These are phyloP conservation scores for Drosophila melanica DNA, from an alignment of 1,140 invertebrate species.

Conservation along the genomic window DNA sequence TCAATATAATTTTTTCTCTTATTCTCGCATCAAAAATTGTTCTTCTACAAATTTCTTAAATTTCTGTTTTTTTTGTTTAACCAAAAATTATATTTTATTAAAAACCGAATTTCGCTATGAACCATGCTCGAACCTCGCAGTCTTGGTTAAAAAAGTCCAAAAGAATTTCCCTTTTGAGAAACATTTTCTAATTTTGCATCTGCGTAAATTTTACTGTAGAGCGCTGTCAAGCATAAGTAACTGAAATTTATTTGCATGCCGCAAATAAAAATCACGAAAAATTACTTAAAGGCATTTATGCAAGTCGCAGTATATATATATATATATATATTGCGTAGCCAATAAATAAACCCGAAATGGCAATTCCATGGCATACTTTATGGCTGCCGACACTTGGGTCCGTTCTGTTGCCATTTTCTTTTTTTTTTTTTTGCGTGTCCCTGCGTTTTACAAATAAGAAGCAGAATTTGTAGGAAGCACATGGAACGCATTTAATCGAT, in stretches of 20 bases:
- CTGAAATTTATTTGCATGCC: slow-evolving; percentile 10
- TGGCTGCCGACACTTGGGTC: slow-evolving; percentile 43
- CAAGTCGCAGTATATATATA: neutral
- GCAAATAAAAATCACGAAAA: slow-evolving; percentile 48
- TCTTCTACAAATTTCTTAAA: no score
- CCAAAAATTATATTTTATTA: no score
- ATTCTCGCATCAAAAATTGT: no score
- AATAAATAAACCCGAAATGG: slow-evolving; percentile 42
- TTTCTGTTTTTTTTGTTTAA: no score
- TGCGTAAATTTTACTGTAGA: slow-evolving; percentile 14
- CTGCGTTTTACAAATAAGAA: neutral
- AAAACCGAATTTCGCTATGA: no score
- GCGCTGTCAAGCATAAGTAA: neutral
- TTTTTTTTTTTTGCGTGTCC: neutral
- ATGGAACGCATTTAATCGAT: slow-evolving; percentile 30
- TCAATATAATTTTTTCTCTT: no score
- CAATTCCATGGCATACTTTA: slow-evolving; percentile 52
- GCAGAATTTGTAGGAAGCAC: slow-evolving; percentile 1
- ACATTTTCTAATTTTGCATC: slow-evolving; percentile 1
- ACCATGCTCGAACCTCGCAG: no score
- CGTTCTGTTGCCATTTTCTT: neutral
- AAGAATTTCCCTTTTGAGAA: neutral
- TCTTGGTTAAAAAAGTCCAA: no score
- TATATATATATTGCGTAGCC: slow-evolving; percentile 31
- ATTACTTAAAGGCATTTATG: slow-evolving; percentile 30